phyloP scores from a whole-genome alignment of 2,888 invertebrate species.

The Tolmerus cingulatus region DNA sequence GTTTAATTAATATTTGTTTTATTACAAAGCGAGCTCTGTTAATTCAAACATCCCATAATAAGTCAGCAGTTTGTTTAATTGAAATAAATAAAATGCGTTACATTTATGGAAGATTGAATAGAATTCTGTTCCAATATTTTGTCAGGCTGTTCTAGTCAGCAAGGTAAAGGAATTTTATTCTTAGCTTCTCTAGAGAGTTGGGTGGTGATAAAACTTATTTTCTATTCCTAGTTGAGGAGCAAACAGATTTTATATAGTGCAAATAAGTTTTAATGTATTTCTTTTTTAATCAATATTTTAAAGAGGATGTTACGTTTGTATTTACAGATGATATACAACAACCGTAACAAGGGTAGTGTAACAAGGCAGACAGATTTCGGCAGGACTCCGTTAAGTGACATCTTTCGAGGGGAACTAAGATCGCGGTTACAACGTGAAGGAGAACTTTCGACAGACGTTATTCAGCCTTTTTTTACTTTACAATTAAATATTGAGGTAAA shows the following conservation, averaged over 20 bases:
- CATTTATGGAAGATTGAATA: slow-evolving; percentile 50
- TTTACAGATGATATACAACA: slow-evolving; percentile 66
- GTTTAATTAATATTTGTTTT: too few species aligned
- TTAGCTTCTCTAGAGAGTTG: slow-evolving; percentile 48
- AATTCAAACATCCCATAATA: slow-evolving; percentile 11
- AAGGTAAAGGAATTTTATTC: slow-evolving; percentile 22
- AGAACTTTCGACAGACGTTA: slow-evolving; percentile 80
- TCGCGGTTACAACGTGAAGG: slow-evolving; percentile 79
- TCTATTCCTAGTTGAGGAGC: slow-evolving; percentile 63
- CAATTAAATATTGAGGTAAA: slow-evolving; percentile 91
- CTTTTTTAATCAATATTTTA: background rate
- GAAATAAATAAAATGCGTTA: slow-evolving; percentile 57
- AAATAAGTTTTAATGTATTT: background rate
- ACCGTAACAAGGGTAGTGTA: slow-evolving; percentile 89
- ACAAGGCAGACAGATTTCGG: slow-evolving; percentile 84
- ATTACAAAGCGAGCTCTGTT: background rate
- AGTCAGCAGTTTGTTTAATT: slow-evolving; percentile 58
- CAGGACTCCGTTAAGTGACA: slow-evolving; percentile 88
- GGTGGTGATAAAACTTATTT: slow-evolving; percentile 29
- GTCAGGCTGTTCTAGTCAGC: slow-evolving; percentile 56
- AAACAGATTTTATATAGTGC: slow-evolving; percentile 23
- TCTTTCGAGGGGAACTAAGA: slow-evolving; percentile 91
- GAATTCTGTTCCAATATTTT: slow-evolving; percentile 47
- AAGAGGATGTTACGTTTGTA: background rate
- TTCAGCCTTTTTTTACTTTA: slow-evolving; percentile 95